phyloP scores from a whole-genome alignment of 1,140 invertebrate genomes.

The Zaprionus nigranus region DNA sequence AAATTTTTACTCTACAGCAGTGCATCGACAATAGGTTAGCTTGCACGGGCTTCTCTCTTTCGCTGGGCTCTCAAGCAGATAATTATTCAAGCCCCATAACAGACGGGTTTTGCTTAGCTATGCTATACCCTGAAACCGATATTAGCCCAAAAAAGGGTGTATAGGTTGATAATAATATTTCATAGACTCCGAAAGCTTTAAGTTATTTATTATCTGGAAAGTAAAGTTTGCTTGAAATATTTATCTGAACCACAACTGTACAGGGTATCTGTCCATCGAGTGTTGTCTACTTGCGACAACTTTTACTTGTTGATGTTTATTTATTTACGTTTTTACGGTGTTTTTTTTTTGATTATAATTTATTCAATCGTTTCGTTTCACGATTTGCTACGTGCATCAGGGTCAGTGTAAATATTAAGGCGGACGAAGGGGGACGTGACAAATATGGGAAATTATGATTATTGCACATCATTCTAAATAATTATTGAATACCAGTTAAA shows the following conservation, averaged over 20 bases:
- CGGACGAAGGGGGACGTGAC: background rate
- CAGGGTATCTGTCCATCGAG: background rate
- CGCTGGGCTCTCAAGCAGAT: slow-evolving; percentile 12
- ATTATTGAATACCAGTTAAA: slow-evolving; percentile 15
- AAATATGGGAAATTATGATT: background rate
- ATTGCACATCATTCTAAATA: slow-evolving; percentile 4
- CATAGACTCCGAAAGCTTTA: background rate
- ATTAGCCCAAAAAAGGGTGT: background rate
- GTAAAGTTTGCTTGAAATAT: background rate
- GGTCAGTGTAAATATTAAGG: slow-evolving; percentile 15
- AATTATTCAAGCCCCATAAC: slow-evolving; percentile 8
- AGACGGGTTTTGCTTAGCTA: slow-evolving; percentile 6
- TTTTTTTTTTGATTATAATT: slow-evolving; percentile 17
- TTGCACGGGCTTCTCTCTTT: background rate
- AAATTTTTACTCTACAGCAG: no score
- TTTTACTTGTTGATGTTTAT: slow-evolving; percentile 2
- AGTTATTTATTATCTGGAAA: background rate
- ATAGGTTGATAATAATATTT: background rate
- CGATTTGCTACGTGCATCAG: slow-evolving; percentile 11
- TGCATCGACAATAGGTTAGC: background rate
- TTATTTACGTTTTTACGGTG: slow-evolving; percentile 2
- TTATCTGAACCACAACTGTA: background rate
- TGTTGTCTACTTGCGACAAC: background rate
- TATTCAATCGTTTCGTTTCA: slow-evolving; percentile 21
- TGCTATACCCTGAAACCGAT: background rate